Conservation (phyloP, 2,888 invertebrate species). For the Tachina fera region DNA sequence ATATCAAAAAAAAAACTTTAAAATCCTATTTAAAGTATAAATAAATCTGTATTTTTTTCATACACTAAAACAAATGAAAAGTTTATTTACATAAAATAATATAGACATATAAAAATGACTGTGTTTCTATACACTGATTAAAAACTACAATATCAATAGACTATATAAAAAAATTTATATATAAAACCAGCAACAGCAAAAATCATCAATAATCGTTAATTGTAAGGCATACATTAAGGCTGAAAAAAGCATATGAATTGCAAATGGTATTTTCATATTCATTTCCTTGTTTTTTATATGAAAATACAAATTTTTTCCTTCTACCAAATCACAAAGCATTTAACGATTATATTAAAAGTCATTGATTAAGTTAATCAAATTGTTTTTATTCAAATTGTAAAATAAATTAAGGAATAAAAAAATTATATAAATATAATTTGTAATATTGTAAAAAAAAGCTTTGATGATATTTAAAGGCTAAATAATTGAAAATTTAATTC, state of each 20-base stretch:
- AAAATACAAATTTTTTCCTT: neutral
- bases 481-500: no score
- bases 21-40: conserved; percentile 57
- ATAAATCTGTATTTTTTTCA: conserved; percentile 22
- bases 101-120: conserved; percentile 3
- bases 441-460: no score
- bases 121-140: conserved; percentile 49
- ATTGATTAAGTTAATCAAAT: conserved; percentile 64
- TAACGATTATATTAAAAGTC: conserved; percentile 66
- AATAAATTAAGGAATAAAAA: neutral
- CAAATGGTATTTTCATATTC: conserved; percentile 24
- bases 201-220: conserved; percentile 31
- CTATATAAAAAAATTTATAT: conserved; percentile 53
- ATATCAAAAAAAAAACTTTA: neutral
- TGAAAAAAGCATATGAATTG: conserved; percentile 11
- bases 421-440: no score
- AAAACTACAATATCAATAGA: conserved; percentile 49
- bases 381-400: conserved; percentile 18
- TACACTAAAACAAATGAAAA: conserved; percentile 21
- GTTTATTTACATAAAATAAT: conserved; percentile 54
- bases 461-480: no score
- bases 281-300: neutral
- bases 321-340: conserved; percentile 44
- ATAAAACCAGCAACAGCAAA: conserved; percentile 11
- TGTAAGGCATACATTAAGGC: conserved; percentile 51